Conservation (phyloP, 2,113 vertebrate species). For the Hypocryptadius cinnamomeus region DNA sequence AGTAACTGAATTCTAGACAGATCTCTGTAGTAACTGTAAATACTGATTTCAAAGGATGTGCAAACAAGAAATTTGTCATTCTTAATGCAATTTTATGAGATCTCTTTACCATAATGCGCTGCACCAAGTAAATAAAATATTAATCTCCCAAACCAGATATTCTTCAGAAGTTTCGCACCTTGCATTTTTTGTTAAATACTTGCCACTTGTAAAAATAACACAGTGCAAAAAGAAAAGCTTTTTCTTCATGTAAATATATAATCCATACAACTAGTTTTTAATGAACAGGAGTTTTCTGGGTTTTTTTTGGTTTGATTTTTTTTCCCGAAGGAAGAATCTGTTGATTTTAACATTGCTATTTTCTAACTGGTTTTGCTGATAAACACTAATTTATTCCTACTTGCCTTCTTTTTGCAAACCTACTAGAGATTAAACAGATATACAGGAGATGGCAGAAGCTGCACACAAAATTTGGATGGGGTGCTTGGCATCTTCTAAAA, state of each 20-base stretch:
- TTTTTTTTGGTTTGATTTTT: neutral
- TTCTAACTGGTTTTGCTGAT: neutral
- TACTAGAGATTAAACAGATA: conserved; percentile 5
- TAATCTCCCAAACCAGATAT: neutral
- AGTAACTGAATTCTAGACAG: neutral
- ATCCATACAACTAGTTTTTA: neutral
- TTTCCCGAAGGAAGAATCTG: neutral
- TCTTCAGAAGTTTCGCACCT: neutral
- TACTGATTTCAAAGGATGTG: neutral
- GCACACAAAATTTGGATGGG: conserved; percentile 3
- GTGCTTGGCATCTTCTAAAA: conserved; percentile 4
- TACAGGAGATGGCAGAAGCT: conserved; percentile 52
- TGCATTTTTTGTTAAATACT: neutral
- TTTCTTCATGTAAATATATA: neutral
- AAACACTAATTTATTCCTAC: neutral
- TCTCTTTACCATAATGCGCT: neutral
- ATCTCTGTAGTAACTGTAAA: neutral
- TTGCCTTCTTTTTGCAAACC: neutral
- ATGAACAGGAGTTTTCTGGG: neutral
- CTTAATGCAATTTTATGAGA: neutral
- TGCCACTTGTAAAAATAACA: neutral
- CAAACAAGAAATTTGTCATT: neutral
- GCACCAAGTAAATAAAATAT: neutral
- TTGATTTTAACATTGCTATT: neutral
- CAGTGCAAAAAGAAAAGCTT: neutral